Evolutionary conservation across 2,888 invertebrate genomes (phyloP), one percentile per base, ranked within the genome.

Genomic region (Aricia artaxerxes): DNA sequence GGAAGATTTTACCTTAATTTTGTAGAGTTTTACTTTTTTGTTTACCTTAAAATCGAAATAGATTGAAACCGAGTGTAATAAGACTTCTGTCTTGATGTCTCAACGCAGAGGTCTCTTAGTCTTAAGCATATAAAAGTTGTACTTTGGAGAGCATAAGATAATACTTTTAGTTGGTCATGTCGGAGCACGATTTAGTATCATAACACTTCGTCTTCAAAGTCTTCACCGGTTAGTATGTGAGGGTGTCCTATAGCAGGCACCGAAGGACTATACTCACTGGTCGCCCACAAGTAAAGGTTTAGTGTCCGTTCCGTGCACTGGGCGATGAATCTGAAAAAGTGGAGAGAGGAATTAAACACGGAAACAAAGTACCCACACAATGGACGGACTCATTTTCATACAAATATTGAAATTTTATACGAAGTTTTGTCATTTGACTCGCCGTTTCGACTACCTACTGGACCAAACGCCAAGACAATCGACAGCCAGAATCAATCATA

Each of bases 251-350:
- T 94, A 82, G 96, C 96, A 0, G 96, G 96, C 80, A 96, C 95
- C 91, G 96, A 95, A 86, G 96, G 95, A 0, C 96, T 95, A 86
- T 96, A 96, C 87, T 97, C 97, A 83, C 96, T 96, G 0, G 97
- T 97, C 0, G 97, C 97, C 97, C 97, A 97, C 11, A 98, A 90
- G 88, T 98, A 98, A 77, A 98, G 95, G 90, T 98, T 98, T 53
- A 99, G 89, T 0, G 98, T 98, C 83, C 97, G 96, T 87, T 98
- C 98, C 0, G 99, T 98, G 87, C 98, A 98, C 85, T 98, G 97
- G 0, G 98, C 99, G 85, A 99, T 98, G 89, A 99, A 99, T 82
- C 99, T 94, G 90, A 9, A 89, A 61, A 38, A 60, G 35, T 35
- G 2, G 35, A 35, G 35, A 2, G 35, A 35, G 2, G 2, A 2